phyloP scores from a whole-genome alignment of 2,113 vertebrate species.

The Rhombomys opimus region DNA sequence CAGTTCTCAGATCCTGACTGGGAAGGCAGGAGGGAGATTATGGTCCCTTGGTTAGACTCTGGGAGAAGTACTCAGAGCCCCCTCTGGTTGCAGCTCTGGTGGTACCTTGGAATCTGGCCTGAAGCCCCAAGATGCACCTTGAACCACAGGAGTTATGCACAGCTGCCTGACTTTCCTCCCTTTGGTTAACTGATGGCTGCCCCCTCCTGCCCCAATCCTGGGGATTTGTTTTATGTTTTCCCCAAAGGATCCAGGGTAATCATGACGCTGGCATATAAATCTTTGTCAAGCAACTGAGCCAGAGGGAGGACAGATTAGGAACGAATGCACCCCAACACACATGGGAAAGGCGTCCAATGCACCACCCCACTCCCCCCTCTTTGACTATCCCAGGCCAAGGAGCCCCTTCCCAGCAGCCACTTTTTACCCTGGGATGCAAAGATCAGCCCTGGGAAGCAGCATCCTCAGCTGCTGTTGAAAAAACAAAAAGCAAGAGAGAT shows the following conservation, averaged over 20 bases:
- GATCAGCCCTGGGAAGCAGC: background rate
- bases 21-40: background rate
- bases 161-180: slow-evolving; percentile 25
- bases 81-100: background rate
- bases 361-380: background rate
- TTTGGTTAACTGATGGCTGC: background rate
- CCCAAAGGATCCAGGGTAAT: slow-evolving; percentile 57
- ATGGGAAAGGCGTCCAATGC: background rate
- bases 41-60: background rate
- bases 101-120: background rate
- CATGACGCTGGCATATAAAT: slow-evolving; percentile 58
- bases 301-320: slow-evolving; percentile 62
- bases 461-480: background rate
- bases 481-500: background rate
- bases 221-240: slow-evolving; percentile 76
- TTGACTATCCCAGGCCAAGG: background rate
- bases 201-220: slow-evolving; percentile 38
- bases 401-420: background rate
- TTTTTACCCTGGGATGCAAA: background rate
- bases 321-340: background rate
- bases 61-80: background rate
- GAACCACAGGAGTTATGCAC: background rate
- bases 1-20: background rate
- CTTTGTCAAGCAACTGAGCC: slow-evolving; percentile 34
- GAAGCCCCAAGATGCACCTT: background rate